These are phyloP conservation scores for Istiophorus platypterus DNA, from an alignment of 2,113 vertebrate genomes.

Conservation along the genomic window DNA sequence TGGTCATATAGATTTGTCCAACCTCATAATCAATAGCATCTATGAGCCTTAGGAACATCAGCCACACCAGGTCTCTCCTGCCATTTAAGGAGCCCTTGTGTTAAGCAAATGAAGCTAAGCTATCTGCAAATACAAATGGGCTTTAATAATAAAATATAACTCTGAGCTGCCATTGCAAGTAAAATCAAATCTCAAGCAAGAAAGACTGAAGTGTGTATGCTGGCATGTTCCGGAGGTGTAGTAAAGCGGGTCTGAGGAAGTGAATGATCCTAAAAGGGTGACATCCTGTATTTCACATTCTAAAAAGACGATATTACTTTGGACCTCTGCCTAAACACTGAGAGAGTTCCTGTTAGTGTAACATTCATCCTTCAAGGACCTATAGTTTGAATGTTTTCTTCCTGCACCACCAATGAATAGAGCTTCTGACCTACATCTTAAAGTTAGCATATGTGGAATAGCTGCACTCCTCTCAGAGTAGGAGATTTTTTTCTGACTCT, in stretches of 20 bases:
- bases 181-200: constrained; percentile 31
- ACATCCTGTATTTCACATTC: constrained; percentile 50
- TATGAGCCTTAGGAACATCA: constrained; percentile 38
- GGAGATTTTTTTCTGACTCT: constrained; percentile 35
- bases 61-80: constrained; percentile 15
- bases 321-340: constrained; percentile 39
- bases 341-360: constrained; percentile 41
- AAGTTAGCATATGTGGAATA: constrained; percentile 46
- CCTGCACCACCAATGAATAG: constrained; percentile 38
- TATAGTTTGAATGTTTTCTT: constrained; percentile 57
- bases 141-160: constrained; percentile 11
- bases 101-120: constrained; percentile 30
- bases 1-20: constrained; percentile 11
- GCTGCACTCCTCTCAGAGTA: constrained; percentile 36
- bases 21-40: constrained; percentile 18
- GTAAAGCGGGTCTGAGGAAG: constrained; percentile 28
- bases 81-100: constrained; percentile 17
- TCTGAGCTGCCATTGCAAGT: constrained; percentile 19
- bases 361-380: constrained; percentile 58
- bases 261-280: constrained; percentile 60
- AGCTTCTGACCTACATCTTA: constrained; percentile 52
- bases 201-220: neutral
- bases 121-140: constrained; percentile 16
- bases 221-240: neutral
- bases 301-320: constrained; percentile 45